These are phyloP conservation scores for Clarias macrocephalus DNA, from an alignment of 2,113 vertebrate genomes.

Conservation along the genomic window DNA sequence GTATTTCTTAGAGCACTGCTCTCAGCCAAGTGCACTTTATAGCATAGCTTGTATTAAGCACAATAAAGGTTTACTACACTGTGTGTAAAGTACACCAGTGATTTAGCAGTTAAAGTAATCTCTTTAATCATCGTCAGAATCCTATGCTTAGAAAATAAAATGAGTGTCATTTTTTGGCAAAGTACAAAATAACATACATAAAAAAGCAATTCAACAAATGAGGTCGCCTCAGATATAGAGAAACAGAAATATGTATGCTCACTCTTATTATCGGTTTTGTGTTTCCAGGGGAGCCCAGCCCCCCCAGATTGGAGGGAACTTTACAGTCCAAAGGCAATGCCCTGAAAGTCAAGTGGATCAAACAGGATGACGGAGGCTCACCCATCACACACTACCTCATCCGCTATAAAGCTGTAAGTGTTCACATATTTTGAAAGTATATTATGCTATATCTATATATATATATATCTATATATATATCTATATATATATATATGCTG, in stretches of 20 bases:
- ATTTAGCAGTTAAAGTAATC: background rate
- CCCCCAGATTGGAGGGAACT: slow-evolving; percentile 85
- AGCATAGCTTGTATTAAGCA: background rate
- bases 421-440: background rate
- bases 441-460: background rate
- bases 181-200: background rate
- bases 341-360: slow-evolving; percentile 86
- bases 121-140: background rate
- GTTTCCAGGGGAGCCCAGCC: slow-evolving; percentile 89
- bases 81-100: background rate
- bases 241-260: background rate
- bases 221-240: too few species aligned
- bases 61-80: slow-evolving; percentile 3
- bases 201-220: background rate
- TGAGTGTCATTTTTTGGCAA: background rate
- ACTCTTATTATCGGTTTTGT: slow-evolving; percentile 28
- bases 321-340: slow-evolving; percentile 88
- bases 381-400: slow-evolving; percentile 93
- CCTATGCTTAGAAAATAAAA: background rate
- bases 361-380: slow-evolving; percentile 95
- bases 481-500: too few species aligned
- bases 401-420: slow-evolving; percentile 91
- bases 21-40: slow-evolving; percentile 2
- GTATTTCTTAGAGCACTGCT: background rate
- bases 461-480: too few species aligned